phyloP scores from a whole-genome alignment of 2,797 vertebrate species.

The Tinamus major region DNA sequence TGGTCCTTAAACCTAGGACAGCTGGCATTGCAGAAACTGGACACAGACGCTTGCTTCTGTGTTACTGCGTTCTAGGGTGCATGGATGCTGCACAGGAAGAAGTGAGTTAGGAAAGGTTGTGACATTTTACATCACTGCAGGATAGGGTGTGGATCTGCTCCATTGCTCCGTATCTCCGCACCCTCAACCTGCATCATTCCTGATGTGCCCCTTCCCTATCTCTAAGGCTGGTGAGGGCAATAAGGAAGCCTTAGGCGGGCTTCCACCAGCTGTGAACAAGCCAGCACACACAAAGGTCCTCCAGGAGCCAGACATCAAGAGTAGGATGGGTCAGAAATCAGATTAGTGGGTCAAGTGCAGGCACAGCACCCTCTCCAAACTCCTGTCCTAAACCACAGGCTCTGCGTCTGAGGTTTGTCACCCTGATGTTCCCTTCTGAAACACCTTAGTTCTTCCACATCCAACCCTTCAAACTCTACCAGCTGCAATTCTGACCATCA shows the following conservation, averaged over 20 bases:
- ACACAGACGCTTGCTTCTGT: neutral
- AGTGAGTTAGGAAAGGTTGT: neutral
- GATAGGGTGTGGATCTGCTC: neutral
- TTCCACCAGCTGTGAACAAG: neutral
- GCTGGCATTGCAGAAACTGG: neutral
- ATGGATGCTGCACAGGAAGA: neutral
- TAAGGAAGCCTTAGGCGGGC: neutral
- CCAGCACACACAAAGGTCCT: neutral
- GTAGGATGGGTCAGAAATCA: neutral
- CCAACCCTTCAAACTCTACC: neutral
- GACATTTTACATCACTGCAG: neutral
- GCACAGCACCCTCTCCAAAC: neutral
- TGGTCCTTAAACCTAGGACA: neutral
- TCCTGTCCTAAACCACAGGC: neutral
- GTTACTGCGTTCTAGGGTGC: neutral
- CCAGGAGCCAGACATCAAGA: neutral
- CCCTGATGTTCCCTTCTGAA: neutral
- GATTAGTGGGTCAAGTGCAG: neutral
- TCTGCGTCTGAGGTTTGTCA: neutral
- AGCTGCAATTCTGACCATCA: neutral
- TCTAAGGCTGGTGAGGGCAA: neutral
- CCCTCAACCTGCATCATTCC: neutral
- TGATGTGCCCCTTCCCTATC: neutral
- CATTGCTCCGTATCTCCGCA: neutral
- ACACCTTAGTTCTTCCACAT: neutral